Percentiles rank a stretch among this genome's conserved stretches.
Evolutionary conservation across 2,888 invertebrate species (phyloP).

Genomic region (Scaptomyza parva): DNA sequence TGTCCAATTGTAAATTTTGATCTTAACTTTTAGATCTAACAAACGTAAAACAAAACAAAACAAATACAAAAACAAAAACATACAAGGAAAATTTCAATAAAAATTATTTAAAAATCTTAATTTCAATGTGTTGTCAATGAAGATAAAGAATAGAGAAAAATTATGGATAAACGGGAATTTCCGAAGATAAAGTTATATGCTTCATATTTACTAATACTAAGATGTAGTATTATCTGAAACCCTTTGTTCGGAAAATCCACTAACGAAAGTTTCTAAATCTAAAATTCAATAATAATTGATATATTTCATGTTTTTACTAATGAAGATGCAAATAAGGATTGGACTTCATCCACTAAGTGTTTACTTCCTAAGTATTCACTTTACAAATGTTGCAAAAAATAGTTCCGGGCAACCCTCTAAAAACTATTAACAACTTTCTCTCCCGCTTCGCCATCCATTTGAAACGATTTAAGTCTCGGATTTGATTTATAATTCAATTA

Average conservation of each 20-base stretch:
- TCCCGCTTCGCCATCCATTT: neutral
- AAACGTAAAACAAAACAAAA: slow-evolving; percentile 17
- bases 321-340: too few species aligned
- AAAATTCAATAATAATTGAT: too few species aligned
- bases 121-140: neutral
- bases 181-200: too few species aligned
- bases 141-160: neutral
- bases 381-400: too few species aligned
- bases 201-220: too few species aligned
- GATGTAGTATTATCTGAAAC: too few species aligned
- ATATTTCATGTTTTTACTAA: too few species aligned
- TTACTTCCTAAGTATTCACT: too few species aligned
- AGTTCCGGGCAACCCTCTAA: too few species aligned
- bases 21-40: slow-evolving; percentile 65
- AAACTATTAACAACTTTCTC: neutral
- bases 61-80: slow-evolving; percentile 16
- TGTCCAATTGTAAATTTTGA: slow-evolving; percentile 79
- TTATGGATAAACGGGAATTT: neutral
- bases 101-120: slow-evolving; percentile 56
- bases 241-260: too few species aligned
- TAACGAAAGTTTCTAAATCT: too few species aligned
- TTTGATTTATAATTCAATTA: slow-evolving; percentile 62
- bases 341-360: too few species aligned
- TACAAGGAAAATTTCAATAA: slow-evolving; percentile 61
- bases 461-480: slow-evolving; percentile 4